Evolutionary conservation across 2,113 vertebrate species (phyloP).

Genomic region (Lepus europaeus): DNA sequence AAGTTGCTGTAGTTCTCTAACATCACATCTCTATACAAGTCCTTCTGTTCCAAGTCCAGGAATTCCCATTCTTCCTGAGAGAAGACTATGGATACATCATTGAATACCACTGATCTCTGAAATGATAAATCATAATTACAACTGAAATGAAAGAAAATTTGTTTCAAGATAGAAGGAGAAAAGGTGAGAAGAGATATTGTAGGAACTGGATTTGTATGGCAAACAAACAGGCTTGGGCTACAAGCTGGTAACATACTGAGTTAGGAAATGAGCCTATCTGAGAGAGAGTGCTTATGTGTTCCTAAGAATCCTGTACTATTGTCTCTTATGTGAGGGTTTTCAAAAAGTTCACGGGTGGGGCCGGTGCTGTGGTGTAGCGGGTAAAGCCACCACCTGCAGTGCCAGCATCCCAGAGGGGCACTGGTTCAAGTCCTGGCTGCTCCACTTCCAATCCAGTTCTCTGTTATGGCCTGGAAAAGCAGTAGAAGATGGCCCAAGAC

Average conservation of each 20-base stretch:
- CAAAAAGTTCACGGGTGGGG: too few relatives aligned
- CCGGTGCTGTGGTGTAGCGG: too few relatives aligned
- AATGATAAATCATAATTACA: slow-evolving; percentile 41
- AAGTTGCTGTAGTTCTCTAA: slow-evolving; percentile 77
- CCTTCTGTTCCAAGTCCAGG: slow-evolving; percentile 68
- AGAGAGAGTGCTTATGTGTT: background rate
- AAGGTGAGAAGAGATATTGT: background rate
- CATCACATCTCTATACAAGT: slow-evolving; percentile 77
- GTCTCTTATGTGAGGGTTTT: background rate
- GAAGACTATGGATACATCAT: slow-evolving; percentile 73
- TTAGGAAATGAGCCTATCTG: background rate
- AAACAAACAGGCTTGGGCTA: background rate
- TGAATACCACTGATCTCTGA: slow-evolving; percentile 76
- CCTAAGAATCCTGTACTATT: background rate
- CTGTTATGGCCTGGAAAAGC: too few relatives aligned
- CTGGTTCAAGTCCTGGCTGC: too few relatives aligned
- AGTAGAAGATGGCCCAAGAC: too few relatives aligned
- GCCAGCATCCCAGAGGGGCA: too few relatives aligned
- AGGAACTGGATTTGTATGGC: background rate
- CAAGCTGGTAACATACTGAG: background rate
- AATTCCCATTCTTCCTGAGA: slow-evolving; percentile 76
- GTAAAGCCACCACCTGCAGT: too few relatives aligned
- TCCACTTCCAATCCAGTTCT: too few relatives aligned
- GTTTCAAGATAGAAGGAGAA: slow-evolving; percentile 47
- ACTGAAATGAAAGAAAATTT: slow-evolving; percentile 32